A percentile compares a stretch with the other conserved stretches of the same genome.
Evolutionary conservation across 2,888 invertebrate species (phyloP).

Genomic region (Suillia variegata): DNA sequence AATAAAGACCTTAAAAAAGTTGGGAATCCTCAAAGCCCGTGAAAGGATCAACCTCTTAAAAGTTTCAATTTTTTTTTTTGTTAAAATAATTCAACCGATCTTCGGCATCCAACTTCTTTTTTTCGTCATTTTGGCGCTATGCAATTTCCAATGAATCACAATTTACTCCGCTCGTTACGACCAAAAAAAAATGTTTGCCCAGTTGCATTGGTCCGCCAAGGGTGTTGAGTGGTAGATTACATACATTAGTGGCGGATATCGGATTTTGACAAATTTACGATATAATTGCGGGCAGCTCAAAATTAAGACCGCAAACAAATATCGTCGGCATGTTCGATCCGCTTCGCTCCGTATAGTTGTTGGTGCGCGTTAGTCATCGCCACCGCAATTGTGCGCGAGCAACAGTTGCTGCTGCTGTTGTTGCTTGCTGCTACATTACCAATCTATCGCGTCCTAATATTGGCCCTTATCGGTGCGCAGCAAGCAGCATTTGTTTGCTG

Average conservation of each 20-base stretch:
- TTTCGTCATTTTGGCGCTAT: too few species aligned
- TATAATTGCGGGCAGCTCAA: constrained; percentile 49
- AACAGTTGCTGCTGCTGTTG: not conserved
- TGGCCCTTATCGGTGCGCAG: constrained; percentile 18
- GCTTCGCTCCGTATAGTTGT: too few species aligned
- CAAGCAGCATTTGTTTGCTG: constrained; percentile 1
- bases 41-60: too few species aligned
- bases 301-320: constrained; percentile 31
- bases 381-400: too few species aligned
- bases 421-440: not conserved
- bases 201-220: constrained; percentile 35
- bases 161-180: too few species aligned
- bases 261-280: constrained; percentile 56
- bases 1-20: too few species aligned
- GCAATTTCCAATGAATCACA: too few species aligned
- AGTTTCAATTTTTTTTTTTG: too few species aligned
- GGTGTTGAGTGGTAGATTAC: constrained; percentile 53
- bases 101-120: too few species aligned
- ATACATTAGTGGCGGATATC: constrained; percentile 50
- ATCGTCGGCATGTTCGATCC: not conserved
- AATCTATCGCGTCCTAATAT: not conserved
- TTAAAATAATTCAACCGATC: too few species aligned
- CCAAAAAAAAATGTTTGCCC: not conserved
- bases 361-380: too few species aligned
- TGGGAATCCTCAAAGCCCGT: too few species aligned